Percentiles rank a stretch among this genome's conserved stretches.
Evolutionary conservation across 1,140 invertebrate species (phyloP).

Genomic region (Pseudomyrmex flavicornis): DNA sequence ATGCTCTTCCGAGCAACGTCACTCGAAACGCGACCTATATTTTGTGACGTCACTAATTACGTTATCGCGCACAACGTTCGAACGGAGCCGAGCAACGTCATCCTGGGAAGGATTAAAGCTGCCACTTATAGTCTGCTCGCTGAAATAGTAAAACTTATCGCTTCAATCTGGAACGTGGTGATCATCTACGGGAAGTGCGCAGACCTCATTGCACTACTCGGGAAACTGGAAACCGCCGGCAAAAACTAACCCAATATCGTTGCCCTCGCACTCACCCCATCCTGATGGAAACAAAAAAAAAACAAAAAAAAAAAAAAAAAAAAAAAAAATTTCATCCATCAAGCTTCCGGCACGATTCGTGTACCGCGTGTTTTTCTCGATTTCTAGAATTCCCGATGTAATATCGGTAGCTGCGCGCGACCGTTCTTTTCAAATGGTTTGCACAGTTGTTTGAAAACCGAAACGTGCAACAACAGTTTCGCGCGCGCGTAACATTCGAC

Average conservation of each 20-base stretch:
- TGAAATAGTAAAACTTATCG: constrained; percentile 52
- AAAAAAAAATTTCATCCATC: constrained; percentile 23
- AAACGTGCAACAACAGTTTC: not conserved
- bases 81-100: not conserved
- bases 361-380: not conserved
- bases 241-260: constrained; percentile 79
- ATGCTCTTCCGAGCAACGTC: constrained; percentile 31
- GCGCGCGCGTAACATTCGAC: too few species aligned
- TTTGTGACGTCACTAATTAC: constrained; percentile 39
- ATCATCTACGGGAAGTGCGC: constrained; percentile 68
- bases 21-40: not conserved
- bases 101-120: not conserved
- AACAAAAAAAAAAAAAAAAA: not conserved
- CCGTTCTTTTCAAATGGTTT: not conserved
- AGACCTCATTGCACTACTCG: constrained; percentile 77
- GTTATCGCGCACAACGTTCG: not conserved
- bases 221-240: constrained; percentile 75
- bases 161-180: constrained; percentile 70
- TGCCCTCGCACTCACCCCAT: constrained; percentile 57
- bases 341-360: constrained; percentile 4
- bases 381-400: constrained; percentile 15
- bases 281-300: not conserved
- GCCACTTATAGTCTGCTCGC: constrained; percentile 29
- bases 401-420: too few species aligned
- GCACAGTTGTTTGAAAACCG: not conserved